These are phyloP conservation scores for Scopus umbretta DNA, from an alignment of 2,113 vertebrate genomes.

Conservation along the genomic window DNA sequence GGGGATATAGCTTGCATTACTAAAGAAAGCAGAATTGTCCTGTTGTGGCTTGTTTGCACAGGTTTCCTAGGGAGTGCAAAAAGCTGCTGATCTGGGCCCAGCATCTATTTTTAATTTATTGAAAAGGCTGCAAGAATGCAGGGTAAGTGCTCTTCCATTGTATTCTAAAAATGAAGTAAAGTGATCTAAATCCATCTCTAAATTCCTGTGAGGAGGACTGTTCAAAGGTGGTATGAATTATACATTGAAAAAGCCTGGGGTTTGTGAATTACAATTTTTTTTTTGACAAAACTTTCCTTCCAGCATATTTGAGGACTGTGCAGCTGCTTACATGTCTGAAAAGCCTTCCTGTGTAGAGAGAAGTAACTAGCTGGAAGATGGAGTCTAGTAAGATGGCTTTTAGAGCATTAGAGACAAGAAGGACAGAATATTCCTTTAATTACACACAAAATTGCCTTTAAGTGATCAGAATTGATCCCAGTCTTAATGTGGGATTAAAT, in stretches of 20 bases:
- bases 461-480: neutral
- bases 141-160: slow-evolving; percentile 16
- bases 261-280: neutral
- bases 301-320: neutral
- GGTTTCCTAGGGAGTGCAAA: neutral
- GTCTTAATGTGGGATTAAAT: neutral
- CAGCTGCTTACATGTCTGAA: neutral
- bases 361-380: neutral
- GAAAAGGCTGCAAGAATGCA: slow-evolving; percentile 9
- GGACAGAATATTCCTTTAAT: neutral
- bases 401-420: neutral
- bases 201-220: slow-evolving; percentile 18
- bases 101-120: slow-evolving; percentile 49
- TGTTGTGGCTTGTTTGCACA: neutral
- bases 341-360: neutral
- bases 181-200: slow-evolving; percentile 42
- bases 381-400: neutral
- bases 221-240: slow-evolving; percentile 51
- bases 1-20: neutral
- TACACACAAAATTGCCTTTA: neutral
- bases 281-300: neutral
- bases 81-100: neutral
- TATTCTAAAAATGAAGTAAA: slow-evolving; percentile 46
- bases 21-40: neutral
- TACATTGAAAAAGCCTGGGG: slow-evolving; percentile 23